These are phyloP conservation scores for Hippoglossus hippoglossus DNA, from an alignment of 2,797 vertebrate genomes.

Conservation along the genomic window DNA sequence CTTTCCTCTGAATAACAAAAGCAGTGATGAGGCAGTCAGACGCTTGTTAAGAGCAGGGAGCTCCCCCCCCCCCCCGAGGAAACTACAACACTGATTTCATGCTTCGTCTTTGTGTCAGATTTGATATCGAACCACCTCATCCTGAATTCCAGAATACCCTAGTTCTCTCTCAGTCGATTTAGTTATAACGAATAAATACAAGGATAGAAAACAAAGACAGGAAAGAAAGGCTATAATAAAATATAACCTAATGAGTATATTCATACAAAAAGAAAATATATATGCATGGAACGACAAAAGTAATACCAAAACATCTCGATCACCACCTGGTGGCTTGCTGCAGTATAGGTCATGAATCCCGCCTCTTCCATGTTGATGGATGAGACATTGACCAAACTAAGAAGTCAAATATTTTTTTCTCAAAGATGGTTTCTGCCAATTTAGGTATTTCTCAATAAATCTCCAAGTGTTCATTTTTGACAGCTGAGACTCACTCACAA, in stretches of 20 bases:
- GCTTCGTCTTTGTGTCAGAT: slow-evolving; percentile 12
- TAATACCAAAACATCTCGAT: no score
- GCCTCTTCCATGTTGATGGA: no score
- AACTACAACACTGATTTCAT: slow-evolving; percentile 11
- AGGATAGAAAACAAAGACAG: not conserved
- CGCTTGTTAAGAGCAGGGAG: slow-evolving; percentile 29
- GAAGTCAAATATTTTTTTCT: no score
- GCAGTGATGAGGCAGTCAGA: slow-evolving; percentile 31
- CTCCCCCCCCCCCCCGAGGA: slow-evolving; percentile 28
- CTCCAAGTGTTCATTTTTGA: no score
- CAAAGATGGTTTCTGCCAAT: no score
- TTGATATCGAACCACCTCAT: slow-evolving; percentile 8
- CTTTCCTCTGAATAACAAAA: slow-evolving; percentile 36
- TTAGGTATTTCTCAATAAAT: no score
- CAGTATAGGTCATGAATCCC: no score
- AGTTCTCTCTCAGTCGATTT: not conserved
- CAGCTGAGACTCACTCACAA: no score
- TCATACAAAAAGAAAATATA: not conserved
- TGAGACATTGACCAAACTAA: no score
- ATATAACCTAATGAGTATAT: not conserved
- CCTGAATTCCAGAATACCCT: not conserved
- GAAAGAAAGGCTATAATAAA: not conserved
- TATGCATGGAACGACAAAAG: no score
- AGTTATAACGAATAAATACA: not conserved
- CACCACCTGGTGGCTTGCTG: no score